Percentiles rank a stretch among this genome's conserved stretches.
Evolutionary conservation across 2,113 vertebrate species (phyloP).

Genomic region (Cnemophilus loriae): DNA sequence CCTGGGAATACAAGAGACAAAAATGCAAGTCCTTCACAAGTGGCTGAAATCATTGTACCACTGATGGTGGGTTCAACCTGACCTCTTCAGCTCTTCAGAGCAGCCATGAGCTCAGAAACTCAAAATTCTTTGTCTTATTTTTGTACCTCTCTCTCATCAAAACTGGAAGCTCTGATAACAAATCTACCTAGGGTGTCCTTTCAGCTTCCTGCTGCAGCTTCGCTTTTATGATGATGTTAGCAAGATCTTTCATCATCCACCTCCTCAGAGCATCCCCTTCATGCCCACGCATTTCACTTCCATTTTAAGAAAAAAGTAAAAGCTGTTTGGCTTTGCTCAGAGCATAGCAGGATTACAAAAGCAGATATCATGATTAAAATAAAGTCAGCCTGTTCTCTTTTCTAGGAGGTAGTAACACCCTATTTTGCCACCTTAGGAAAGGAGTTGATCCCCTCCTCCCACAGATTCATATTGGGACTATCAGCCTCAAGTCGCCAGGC

Average conservation of each 20-base stretch:
- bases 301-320: background rate
- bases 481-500: no score
- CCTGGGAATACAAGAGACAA: background rate
- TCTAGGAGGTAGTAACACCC: background rate
- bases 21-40: background rate
- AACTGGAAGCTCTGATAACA: background rate
- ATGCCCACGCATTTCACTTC: background rate
- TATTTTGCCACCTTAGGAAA: background rate
- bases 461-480: background rate
- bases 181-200: background rate
- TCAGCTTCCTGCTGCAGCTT: slow-evolving; percentile 1
- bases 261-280: background rate
- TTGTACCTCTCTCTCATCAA: background rate
- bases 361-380: background rate
- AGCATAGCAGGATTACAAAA: background rate
- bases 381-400: background rate
- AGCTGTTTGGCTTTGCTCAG: background rate
- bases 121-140: background rate
- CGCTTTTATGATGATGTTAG: background rate
- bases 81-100: background rate
- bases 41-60: background rate
- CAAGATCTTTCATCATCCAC: background rate
- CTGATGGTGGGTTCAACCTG: background rate
- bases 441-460: background rate
- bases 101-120: background rate